A percentile compares a stretch with the other conserved stretches of the same genome.
These are phyloP conservation scores for Heliconius melpomene DNA, from an alignment of 1,140 invertebrate species.

Conservation along the genomic window DNA sequence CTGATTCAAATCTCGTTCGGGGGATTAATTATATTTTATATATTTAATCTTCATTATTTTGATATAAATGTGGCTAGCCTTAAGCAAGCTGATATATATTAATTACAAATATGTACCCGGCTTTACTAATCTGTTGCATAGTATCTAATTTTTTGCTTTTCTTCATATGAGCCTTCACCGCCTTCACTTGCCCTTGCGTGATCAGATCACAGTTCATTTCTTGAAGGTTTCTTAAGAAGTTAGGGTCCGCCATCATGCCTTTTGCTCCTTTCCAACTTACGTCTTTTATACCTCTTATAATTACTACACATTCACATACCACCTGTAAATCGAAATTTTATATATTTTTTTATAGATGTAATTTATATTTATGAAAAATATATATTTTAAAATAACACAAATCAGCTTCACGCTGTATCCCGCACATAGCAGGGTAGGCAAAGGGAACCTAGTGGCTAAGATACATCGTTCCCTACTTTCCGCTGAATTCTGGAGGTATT, in stretches of 20 bases:
- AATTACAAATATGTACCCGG: slow-evolving; percentile 81
- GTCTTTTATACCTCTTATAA: slow-evolving; percentile 90
- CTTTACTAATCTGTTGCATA: slow-evolving; percentile 89
- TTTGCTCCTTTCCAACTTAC: slow-evolving; percentile 95
- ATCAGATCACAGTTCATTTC: slow-evolving; percentile 93
- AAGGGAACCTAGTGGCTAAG: too few species aligned
- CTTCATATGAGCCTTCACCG: slow-evolving; percentile 87
- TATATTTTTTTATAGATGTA: too few species aligned
- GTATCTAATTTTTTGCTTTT: slow-evolving; percentile 86
- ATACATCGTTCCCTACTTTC: too few species aligned
- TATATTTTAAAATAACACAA: too few species aligned
- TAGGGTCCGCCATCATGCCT: slow-evolving; percentile 94
- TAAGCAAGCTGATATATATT: too few species aligned
- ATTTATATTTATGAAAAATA: too few species aligned
- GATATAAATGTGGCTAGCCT: too few species aligned
- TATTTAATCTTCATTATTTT: too few species aligned
- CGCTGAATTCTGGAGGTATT: too few species aligned
- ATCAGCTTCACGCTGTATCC: too few species aligned
- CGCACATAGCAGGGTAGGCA: too few species aligned
- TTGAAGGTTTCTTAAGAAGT: slow-evolving; percentile 89
- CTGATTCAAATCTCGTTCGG: not conserved
- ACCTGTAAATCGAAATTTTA: slow-evolving; percentile 59
- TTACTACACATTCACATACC: slow-evolving; percentile 93
- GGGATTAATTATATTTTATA: not conserved
- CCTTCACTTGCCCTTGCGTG: slow-evolving; percentile 86